Evolutionary conservation across 1,140 invertebrate genomes (phyloP), one percentile per base, ranked within the genome.

Genomic region (Drosophila pandora): DNA sequence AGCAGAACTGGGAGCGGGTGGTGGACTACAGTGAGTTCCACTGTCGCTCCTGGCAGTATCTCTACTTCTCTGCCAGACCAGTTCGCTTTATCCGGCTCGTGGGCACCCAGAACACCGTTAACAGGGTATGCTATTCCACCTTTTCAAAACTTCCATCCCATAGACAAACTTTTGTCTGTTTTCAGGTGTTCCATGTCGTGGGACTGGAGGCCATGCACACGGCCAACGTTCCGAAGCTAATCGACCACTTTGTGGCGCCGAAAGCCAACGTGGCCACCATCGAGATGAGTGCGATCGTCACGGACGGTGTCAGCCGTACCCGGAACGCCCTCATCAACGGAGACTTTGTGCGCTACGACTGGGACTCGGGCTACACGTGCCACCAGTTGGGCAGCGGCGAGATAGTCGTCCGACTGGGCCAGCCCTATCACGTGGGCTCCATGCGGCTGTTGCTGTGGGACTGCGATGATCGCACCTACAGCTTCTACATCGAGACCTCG

Each of bases 311-410:
- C 39, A 95, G 97, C 90, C 94, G 98, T 50, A 96, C 95, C 50
- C 94, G 98, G 53, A 98, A 99, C 94, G 96, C 97, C n/a, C 93
- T 99, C 7, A 94, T 99, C 58, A 99, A 99, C 94, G 98, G 98
- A 2, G 97, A 99, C 87, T 97, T 94, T 28, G 94, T 95, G 73
- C 95, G 97, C 91, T 99, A 99, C 92, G 98, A 99, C 93, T 99
- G 98, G 98, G 98, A 99, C 92, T 97, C 96, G 3, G 90, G 99
- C 49, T 99, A 99, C 92, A 99, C 98, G 2, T 99, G 98, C 92
- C 99, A 99, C 94, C 98, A 99, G 93, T 93, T 99, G 39, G 98
- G 98, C 70, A 98, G 96, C 83, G 98, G 98, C 30, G 95, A 96
- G 68, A 99, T 99, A 89, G 94, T 98, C 68, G 95, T 99, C 59